Percentiles rank a stretch among this genome's conserved stretches.
These are phyloP conservation scores for Myripristis jacobus DNA, from an alignment of 2,797 vertebrate genomes.

Conservation along the genomic window DNA sequence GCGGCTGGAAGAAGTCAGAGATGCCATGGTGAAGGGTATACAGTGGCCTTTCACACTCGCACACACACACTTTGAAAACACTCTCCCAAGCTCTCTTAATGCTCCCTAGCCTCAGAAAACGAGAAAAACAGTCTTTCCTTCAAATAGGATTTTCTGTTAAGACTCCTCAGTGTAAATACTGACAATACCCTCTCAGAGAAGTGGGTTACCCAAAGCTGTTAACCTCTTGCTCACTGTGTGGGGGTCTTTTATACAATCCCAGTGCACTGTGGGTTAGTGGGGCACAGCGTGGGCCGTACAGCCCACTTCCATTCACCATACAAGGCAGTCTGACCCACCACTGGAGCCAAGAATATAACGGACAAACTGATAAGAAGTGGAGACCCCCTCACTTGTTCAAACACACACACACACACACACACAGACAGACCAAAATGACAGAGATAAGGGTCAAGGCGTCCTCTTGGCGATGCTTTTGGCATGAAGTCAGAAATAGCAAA, in stretches of 20 bases:
- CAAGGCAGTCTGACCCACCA: constrained; percentile 66
- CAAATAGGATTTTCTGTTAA: constrained; percentile 11
- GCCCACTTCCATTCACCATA: constrained; percentile 69
- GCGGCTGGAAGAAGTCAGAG: constrained; percentile 74
- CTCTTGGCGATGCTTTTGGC: constrained; percentile 56
- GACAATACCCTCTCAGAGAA: constrained; percentile 4
- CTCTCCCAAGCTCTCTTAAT: not conserved
- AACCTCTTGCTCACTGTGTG: constrained; percentile 17
- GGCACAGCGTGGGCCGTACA: constrained; percentile 28
- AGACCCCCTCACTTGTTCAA: constrained; percentile 45
- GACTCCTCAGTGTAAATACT: not conserved
- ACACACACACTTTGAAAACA: constrained; percentile 3
- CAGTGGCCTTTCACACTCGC: too few relatives aligned
- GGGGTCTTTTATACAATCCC: constrained; percentile 59
- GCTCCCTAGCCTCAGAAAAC: not conserved
- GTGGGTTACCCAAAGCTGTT: constrained; percentile 7
- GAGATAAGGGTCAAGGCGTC: constrained; percentile 64
- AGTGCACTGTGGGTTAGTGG: constrained; percentile 77
- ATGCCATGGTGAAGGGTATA: constrained; percentile 65
- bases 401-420: constrained; percentile 18
- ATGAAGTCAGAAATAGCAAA: constrained; percentile 68
- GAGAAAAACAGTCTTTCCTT: constrained; percentile 1
- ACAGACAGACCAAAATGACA: constrained; percentile 27
- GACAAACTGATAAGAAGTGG: constrained; percentile 76
- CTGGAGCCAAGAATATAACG: constrained; percentile 78